These are phyloP conservation scores for Jordanella pulchra DNA, from an alignment of 2,797 vertebrate genomes.

Conservation along the genomic window DNA sequence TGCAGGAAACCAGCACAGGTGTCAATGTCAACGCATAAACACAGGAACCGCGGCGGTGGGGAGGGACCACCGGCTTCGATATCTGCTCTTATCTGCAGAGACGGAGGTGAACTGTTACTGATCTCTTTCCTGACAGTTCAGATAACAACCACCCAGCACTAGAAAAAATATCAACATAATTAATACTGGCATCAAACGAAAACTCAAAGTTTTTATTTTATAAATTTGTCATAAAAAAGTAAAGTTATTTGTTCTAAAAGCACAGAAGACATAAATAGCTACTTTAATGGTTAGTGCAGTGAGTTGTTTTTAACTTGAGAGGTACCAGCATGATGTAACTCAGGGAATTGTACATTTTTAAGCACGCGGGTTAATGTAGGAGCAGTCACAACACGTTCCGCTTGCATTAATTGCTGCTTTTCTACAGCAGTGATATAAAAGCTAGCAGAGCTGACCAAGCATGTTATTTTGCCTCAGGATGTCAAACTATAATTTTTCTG, in stretches of 20 bases:
- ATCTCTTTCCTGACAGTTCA: constrained; percentile 17
- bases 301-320: background rate
- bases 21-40: constrained; percentile 38
- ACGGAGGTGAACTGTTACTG: constrained; percentile 9
- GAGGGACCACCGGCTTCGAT: constrained; percentile 51
- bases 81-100: constrained; percentile 26
- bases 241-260: background rate
- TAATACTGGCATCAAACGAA: background rate
- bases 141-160: constrained; percentile 43
- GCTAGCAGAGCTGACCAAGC: background rate
- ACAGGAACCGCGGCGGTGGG: constrained; percentile 22
- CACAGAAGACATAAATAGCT: background rate
- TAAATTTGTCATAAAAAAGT: background rate
- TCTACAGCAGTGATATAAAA: constrained; percentile 17
- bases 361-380: background rate
- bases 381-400: constrained; percentile 23
- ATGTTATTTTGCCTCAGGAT: background rate
- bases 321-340: too few species aligned
- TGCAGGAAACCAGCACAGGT: constrained; percentile 53
- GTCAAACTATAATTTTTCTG: background rate
- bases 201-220: background rate
- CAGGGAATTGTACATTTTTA: background rate
- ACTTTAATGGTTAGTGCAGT: background rate
- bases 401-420: constrained; percentile 5
- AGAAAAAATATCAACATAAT: background rate